A percentile compares a stretch with the other conserved stretches of the same genome.
phyloP scores from a whole-genome alignment of 2,113 vertebrate species.

The Gavia stellata region DNA sequence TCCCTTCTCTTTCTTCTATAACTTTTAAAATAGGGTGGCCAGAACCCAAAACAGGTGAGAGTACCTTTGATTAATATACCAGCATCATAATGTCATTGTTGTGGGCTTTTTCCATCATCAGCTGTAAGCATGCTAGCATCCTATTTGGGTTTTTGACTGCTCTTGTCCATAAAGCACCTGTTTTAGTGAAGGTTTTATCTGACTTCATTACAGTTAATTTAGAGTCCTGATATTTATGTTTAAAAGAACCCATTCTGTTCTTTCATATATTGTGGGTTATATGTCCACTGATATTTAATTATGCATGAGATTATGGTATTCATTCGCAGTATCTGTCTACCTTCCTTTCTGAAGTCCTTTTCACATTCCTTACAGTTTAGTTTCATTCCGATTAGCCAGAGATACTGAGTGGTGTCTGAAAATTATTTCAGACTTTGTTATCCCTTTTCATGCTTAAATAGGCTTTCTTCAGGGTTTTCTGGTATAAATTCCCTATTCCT shows the following conservation, averaged over 20 bases:
- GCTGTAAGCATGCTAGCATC: not conserved
- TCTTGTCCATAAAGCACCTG: not conserved
- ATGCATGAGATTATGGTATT: not conserved
- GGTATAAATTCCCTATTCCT: not conserved
- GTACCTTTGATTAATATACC: not conserved
- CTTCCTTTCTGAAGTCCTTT: not conserved
- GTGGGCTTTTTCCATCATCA: not conserved
- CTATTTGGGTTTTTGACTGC: not conserved
- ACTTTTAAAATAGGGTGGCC: constrained; percentile 4
- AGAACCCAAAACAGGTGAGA: not conserved
- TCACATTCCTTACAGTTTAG: not conserved
- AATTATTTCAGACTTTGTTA: not conserved
- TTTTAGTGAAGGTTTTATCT: not conserved
- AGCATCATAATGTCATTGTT: not conserved
- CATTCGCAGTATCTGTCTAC: not conserved
- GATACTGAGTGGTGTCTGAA: not conserved
- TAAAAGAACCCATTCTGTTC: not conserved
- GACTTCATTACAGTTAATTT: not conserved
- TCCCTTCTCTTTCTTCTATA: constrained; percentile 12
- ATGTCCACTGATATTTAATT: not conserved
- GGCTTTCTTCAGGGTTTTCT: not conserved
- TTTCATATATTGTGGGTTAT: not conserved
- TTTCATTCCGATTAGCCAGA: not conserved
- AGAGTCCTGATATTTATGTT: not conserved
- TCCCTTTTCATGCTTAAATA: not conserved